Percentiles rank a stretch among this genome's conserved stretches.
Evolutionary conservation across 2,113 vertebrate species (phyloP).

Genomic region (Tonatia bakeri): DNA sequence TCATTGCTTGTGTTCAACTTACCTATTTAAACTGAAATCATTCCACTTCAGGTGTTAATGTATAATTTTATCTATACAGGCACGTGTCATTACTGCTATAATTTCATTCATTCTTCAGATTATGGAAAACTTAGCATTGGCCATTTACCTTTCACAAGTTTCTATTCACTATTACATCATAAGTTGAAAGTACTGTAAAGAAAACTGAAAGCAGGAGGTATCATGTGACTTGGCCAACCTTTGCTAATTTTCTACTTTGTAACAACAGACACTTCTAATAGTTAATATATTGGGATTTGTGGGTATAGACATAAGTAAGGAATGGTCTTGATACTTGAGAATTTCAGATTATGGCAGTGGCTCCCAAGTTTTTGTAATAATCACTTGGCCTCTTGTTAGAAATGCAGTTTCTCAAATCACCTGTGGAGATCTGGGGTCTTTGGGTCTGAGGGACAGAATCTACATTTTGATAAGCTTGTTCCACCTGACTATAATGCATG

Average conservation of each 20-base stretch:
- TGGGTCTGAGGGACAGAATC: background rate
- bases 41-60: background rate
- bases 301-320: background rate
- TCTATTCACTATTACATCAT: background rate
- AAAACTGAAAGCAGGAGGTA: background rate
- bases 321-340: background rate
- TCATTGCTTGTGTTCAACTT: background rate
- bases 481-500: background rate
- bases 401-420: background rate
- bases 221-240: background rate
- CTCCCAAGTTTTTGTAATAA: background rate
- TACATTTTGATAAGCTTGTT: background rate
- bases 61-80: background rate
- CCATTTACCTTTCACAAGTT: background rate
- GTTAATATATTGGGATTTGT: background rate
- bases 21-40: background rate
- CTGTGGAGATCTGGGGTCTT: background rate
- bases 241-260: background rate
- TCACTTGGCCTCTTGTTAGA: background rate
- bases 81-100: background rate
- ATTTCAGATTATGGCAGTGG: background rate
- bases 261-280: background rate
- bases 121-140: background rate
- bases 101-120: constrained; percentile 9
- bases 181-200: background rate